Base-by-base conservation (phyloP, 2,113 vertebrate genomes). In the Okapia johnstoni region DNA sequence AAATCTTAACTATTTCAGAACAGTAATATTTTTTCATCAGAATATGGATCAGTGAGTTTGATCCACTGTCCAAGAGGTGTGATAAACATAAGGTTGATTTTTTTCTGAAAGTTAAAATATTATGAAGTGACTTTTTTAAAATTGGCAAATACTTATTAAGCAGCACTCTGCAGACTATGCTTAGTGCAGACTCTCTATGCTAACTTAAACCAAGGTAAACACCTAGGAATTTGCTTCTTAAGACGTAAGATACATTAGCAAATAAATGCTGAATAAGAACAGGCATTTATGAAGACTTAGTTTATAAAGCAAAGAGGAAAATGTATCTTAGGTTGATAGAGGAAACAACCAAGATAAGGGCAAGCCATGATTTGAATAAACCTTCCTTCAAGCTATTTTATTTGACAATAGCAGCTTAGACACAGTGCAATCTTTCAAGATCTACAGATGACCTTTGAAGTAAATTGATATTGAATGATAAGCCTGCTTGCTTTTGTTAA, bases 1-100 rank as follows among this genome's bases (percentile, higher is more conserved):
- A 96, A 80, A 85, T 66, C 14, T 90, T 88, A 79, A n/a, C 21
- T 50, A 46, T 96, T 93, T 92, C 33, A 90, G 30, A 93, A n/a
- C 23, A 85, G 30, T 70, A 50, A 54, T 88, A 33, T 54, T 84
- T 93, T 84, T 94, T 91, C 30, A 28, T 86, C 14, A 96, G 48
- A 90, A 95, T 80, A 55, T 96, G 9, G 6, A 79, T 88, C 50
- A 73, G 81, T 52, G 79, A 81, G 89, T 70, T 43, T 92, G n/a
- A 26, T 63, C 43, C 14, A 58, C 23, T 60, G 9, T 76, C 23
- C n/a, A 95, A 94, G 80, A 89, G 7, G 46, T 50, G 11, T 7
- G 1, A 76, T 90, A 73, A 73, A 50, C 6, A 88, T 2, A 57
- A 17, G 6, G 23, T 89, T 83, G 25, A 6, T 46, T 92, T 79